A percentile compares a stretch with the other conserved stretches of the same genome.
These are phyloP conservation scores for Notarius lentiginosus DNA, from an alignment of 2,113 vertebrate species.

Conservation along the genomic window DNA sequence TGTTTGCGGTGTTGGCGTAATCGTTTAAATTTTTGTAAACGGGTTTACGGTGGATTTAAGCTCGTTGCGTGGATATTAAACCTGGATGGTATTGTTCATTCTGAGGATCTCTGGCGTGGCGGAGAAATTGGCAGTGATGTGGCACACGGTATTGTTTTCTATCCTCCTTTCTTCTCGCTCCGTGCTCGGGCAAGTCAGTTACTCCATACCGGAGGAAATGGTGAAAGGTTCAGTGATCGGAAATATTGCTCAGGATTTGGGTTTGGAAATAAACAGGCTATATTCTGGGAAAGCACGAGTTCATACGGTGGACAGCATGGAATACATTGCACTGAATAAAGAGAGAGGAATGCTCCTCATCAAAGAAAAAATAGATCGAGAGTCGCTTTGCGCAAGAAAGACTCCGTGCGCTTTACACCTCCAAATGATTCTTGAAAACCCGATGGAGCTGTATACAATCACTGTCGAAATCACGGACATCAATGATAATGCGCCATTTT, in stretches of 20 bases:
- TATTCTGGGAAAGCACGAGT: conserved; percentile 57
- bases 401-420: conserved; percentile 35
- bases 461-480: conserved; percentile 59
- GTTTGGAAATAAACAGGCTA: conserved; percentile 59
- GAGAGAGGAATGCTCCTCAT: conserved; percentile 57
- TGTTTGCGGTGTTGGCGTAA: background rate
- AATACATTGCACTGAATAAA: conserved; percentile 62
- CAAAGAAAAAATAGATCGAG: conserved; percentile 59
- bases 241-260: conserved; percentile 68
- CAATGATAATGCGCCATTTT: conserved; percentile 39
- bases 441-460: conserved; percentile 62
- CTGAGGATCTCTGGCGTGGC: too few relatives aligned
- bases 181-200: conserved; percentile 58
- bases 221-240: conserved; percentile 63
- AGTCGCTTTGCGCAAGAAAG: conserved; percentile 54
- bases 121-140: conserved; percentile 38
- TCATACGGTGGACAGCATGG: conserved; percentile 54
- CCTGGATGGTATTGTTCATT: background rate
- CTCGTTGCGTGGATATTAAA: background rate
- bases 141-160: conserved; percentile 54
- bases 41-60: background rate
- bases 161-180: conserved; percentile 23
- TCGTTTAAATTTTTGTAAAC: background rate
- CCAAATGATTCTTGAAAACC: conserved; percentile 64
- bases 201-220: conserved; percentile 67